Evolutionary conservation across 1,140 invertebrate genomes (phyloP), one percentile per base, ranked within the genome.

Genomic region (Spodoptera frugiperda): DNA sequence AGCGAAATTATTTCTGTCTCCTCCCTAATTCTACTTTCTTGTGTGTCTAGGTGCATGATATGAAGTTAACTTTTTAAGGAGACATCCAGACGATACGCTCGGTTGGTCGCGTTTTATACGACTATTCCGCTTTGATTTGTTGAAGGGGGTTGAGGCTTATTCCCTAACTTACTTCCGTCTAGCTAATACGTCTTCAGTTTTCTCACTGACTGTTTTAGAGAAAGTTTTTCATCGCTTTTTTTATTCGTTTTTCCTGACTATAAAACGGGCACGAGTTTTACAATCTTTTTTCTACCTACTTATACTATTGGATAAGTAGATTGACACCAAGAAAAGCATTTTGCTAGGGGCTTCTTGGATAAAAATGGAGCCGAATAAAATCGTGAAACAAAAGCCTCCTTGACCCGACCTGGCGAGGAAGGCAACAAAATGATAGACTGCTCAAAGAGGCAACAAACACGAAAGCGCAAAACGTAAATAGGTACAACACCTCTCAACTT

Each of bases 1-100:
- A 82, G 78, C 79, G 76, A 83, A 93, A 91, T 92, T 89, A 94
- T 94, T 92, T 89, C 84, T 86, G 81, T 90, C 82, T 86, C 87
- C 84, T 85, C 83, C 88, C 86, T 89, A 90, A 92, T 93, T 89
- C 84, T 87, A 84, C 79, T 87, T 88, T 84, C 84, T 80, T n/a
- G 11, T 67, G 63, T 48, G 84, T 90, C 88, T 90, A 93, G 91
- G 91, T 93, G 90, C 87, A 91, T 89, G 80, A 80, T 87, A 88
- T 89, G 85, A 87, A 87, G 79, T 83, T 65, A 87, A 86, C 81
- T 88, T 89, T 88, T 82, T 87, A 80, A 82, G 82, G 78, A 81
- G 80, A 78, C 79, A 84, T 80, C 78, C 77, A 85, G 49, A 71
- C 78, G 75, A 81, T 81, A 79, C 75, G 67, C 73, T 83, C 80